These are phyloP conservation scores for Trochalopteron elliotii DNA, from an alignment of 2,113 vertebrate genomes.

Conservation along the genomic window DNA sequence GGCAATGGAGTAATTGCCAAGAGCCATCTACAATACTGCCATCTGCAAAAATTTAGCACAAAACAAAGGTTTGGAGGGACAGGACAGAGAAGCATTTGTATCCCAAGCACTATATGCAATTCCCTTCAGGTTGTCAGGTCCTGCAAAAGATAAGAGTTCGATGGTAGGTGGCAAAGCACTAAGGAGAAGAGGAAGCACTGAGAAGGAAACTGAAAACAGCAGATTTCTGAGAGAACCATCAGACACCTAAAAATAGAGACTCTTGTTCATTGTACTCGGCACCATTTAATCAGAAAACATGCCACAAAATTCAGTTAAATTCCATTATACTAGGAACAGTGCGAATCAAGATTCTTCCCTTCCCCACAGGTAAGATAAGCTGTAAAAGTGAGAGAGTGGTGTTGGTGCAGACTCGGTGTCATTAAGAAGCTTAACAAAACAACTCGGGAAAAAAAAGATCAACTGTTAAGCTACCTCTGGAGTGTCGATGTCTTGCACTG, in stretches of 20 bases:
- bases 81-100: not conserved
- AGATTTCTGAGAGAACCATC: not conserved
- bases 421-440: not conserved
- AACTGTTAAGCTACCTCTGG: constrained; percentile 75
- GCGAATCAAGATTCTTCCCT: not conserved
- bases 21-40: not conserved
- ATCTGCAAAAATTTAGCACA: not conserved
- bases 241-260: not conserved
- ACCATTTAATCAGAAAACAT: not conserved
- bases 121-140: not conserved
- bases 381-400: not conserved
- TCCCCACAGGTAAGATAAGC: rapidly evolving
- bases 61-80: not conserved
- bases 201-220: not conserved
- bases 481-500: constrained; percentile 80
- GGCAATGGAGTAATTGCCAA: not conserved
- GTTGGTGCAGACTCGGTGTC: rapidly evolving
- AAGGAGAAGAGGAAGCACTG: not conserved
- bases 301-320: not conserved
- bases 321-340: not conserved
- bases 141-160: not conserved
- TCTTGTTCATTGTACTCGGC: not conserved
- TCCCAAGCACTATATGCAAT: not conserved
- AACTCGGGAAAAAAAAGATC: not conserved
- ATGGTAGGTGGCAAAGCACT: not conserved